Base-by-base conservation (phyloP, 1,140 invertebrate species). In the Drosophila orena region DNA sequence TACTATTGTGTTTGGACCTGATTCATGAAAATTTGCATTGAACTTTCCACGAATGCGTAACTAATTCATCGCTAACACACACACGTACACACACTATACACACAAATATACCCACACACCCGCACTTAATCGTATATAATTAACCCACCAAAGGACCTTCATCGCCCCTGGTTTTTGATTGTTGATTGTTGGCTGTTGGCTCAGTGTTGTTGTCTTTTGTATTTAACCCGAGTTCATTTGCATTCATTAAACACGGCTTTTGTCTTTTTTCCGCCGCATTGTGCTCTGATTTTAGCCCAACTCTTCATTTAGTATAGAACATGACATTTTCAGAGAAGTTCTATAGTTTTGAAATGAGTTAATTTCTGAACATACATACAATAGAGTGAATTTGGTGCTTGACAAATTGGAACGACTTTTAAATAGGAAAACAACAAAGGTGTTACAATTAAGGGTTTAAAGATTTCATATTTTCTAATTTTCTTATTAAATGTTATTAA, bases 71-170 rank as follows among this genome's bases (percentile, higher is more conserved):
- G 37, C 66, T 35, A 8, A 44, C 42, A 44, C 42, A 44, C 42
- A 17, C 7, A 27, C 40, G 2, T 15, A 42, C 15, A 44, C 37
- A 30, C 34, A 52, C 50, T 24, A 24, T 17, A 17, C 17, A 40
- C 35, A 53, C 38, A 27, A 22, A 30, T 10, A 30, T 30, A 30
- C 30, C 8, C 30, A 40, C 11, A 44, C 27, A 40, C 14, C 27
- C 49, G 20, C 27, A 35, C 14, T 35, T 44, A 53, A 57, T 43
- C 56, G 61, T 57, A 50, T 38, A 46, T 64, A 74, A 44, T 43
- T 70, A 40, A 70, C 50, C 66, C 65, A 56, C 43, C 46, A 10
- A 70, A 70, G 66, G 66, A 70, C 66, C 64, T 65, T 70, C 66
- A 70, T 70, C 53, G 52, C 50, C 52, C 64, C 46, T 17, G 17